These are phyloP conservation scores for Exephanes ischioxanthus DNA, from an alignment of 2,888 invertebrate species.

Conservation along the genomic window DNA sequence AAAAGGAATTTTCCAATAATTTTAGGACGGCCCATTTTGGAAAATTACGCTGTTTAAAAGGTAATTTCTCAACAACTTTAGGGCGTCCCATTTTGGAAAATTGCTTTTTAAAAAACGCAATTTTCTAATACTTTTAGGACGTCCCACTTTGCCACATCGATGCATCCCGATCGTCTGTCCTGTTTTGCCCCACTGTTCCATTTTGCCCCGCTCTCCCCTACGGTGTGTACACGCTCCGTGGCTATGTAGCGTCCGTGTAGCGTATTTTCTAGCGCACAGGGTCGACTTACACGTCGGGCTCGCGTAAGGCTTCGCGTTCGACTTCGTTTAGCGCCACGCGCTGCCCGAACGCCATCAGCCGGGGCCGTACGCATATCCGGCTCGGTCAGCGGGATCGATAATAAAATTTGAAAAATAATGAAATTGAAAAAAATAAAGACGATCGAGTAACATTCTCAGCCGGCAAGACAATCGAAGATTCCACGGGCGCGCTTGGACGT, in stretches of 20 bases:
- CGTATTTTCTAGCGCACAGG: neutral
- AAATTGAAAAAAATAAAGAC: neutral
- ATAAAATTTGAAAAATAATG: neutral
- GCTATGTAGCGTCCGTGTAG: neutral
- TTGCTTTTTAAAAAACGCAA: no score
- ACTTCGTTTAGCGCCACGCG: slow-evolving; percentile 28
- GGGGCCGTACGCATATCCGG: slow-evolving; percentile 17
- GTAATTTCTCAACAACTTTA: no score
- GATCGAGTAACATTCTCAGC: neutral
- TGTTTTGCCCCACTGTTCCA: no score
- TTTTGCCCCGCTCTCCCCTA: neutral
- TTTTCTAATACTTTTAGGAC: no score
- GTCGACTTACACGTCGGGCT: neutral
- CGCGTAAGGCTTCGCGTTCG: slow-evolving; percentile 59
- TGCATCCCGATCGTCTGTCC: no score
- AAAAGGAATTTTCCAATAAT: no score
- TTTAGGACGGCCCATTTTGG: neutral
- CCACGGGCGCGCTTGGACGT: neutral
- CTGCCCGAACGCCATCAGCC: neutral
- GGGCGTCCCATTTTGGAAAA: no score
- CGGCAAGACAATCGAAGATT: slow-evolving; percentile 8
- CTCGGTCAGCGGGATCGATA: neutral
- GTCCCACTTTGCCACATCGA: neutral
- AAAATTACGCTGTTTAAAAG: no score
- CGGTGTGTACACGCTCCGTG: neutral